phyloP scores from a whole-genome alignment of 1,140 invertebrate genomes.

The Megalonaias nervosa region DNA sequence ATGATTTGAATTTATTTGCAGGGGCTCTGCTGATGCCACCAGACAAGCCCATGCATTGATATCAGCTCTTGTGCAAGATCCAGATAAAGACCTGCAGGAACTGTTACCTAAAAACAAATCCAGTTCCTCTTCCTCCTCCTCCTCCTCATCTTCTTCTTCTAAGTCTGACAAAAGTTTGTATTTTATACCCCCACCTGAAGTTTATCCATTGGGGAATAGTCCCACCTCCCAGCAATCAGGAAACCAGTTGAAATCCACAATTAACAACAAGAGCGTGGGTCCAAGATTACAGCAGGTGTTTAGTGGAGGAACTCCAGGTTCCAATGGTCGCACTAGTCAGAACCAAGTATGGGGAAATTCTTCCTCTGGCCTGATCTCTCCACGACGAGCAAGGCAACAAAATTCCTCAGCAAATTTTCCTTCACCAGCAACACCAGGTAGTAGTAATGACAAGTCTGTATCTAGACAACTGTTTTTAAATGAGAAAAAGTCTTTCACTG shows the following conservation, averaged over 20 bases:
- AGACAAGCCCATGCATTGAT: conserved; percentile 92
- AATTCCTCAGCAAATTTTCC: conserved; percentile 11
- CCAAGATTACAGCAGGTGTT: conserved; percentile 18
- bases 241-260: background rate
- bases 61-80: conserved; percentile 89
- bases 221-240: conserved; percentile 15
- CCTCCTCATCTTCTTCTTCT: conserved; percentile 32
- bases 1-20: conserved; percentile 63
- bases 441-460: conserved; percentile 31
- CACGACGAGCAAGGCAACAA: conserved; percentile 20
- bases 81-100: conserved; percentile 91
- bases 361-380: conserved; percentile 13
- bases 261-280: conserved; percentile 19
- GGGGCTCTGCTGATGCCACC: conserved; percentile 91
- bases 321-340: background rate
- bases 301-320: conserved; percentile 29
- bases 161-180: conserved; percentile 42
- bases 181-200: conserved; percentile 58
- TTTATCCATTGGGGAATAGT: conserved; percentile 59
- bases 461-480: conserved; percentile 37
- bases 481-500: conserved; percentile 33
- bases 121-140: conserved; percentile 33
- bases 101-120: conserved; percentile 81
- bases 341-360: too few species aligned
- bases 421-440: conserved; percentile 1